Conservation (phyloP, 2,888 invertebrate species). For the Trichopoda pennipes region DNA sequence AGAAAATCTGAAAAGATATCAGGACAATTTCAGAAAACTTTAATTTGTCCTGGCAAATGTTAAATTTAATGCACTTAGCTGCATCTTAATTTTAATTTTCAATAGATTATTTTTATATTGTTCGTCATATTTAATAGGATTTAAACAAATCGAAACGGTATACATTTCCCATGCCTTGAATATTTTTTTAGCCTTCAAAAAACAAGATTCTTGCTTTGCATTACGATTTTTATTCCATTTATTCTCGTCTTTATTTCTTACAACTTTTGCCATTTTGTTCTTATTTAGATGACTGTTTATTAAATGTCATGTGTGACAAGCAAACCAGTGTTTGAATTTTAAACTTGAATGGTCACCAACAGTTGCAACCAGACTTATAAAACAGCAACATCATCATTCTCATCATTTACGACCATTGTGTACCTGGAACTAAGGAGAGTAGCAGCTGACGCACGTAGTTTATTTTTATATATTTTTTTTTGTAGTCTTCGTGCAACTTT, state of each 20-base stretch:
- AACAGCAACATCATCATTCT: conserved; percentile 51
- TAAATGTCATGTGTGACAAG: conserved; percentile 66
- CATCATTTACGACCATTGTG: conserved; percentile 64
- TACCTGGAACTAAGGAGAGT: conserved; percentile 26
- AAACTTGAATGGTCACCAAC: conserved; percentile 56
- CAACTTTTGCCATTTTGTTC: conserved; percentile 11
- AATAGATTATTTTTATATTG: too few species aligned
- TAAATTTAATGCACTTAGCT: too few species aligned
- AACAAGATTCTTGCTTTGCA: conserved; percentile 3
- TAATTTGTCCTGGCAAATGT: too few species aligned
- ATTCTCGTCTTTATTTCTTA: background rate
- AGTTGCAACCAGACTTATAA: background rate
- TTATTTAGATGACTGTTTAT: conserved; percentile 31
- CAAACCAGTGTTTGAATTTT: conserved; percentile 60
- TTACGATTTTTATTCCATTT: conserved; percentile 19
- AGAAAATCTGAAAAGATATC: too few species aligned
- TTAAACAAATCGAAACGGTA: too few species aligned
- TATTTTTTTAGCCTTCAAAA: background rate
- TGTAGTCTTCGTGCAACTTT: conserved; percentile 42
- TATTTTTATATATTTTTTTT: background rate
- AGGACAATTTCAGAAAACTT: too few species aligned
- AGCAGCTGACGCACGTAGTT: conserved; percentile 32
- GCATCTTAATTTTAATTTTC: too few species aligned
- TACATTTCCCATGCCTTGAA: background rate
- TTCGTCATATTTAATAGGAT: too few species aligned